Base-by-base conservation (phyloP, 2,797 vertebrate genomes). In the Iguana delicatissima region DNA sequence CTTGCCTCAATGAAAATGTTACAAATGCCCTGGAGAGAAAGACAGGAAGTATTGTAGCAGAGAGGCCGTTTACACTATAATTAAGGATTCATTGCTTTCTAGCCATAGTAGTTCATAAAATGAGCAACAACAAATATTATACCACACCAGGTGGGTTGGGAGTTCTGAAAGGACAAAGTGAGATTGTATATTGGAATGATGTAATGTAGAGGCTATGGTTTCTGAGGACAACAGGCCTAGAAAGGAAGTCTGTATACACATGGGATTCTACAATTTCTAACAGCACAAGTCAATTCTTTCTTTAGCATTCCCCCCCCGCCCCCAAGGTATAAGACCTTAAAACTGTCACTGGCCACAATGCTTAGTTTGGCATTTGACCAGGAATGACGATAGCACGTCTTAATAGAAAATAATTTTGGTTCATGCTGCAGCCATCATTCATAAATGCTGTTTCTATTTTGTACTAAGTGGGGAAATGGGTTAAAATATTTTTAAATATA, bases 311-410 rank as follows among this genome's bases (percentile, higher is more conserved):
- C 13, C 42, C 9, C 20, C 22, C 52, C 4, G 50, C 42, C 42
- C 4, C 42, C 42, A 46, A 89, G 74, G 67, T 0, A 16, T 24
- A 38, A 55, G 38, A 2, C 80, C 82, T 69, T 26, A 12, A 86
- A 84, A 22, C 18, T 72, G 91, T 50, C 90, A 3, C 91, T 50
- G 90, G n/a, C 85, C 90, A 80, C 16, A 18, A 0, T 22, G 85
- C 83, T 92, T 86, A 0, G 67, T 80, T 84, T 93, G 90, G 92
- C 91, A 6, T n/a, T 35, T 64, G 26, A 80, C 88, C 92, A 87
- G 42, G 62, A 92, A 74, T 82, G 91, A 89, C 42, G 42, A 85
- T 20, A 92, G 82, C 1, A 0, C 8, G 82, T 62, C 90, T 5
- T 52, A 89, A 91, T 35, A 84, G 84, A 64, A 79, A 89, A 89